A percentile compares a stretch with the other conserved stretches of the same genome.
These are phyloP conservation scores for Halictus ligatus DNA, from an alignment of 2,888 invertebrate species.

Conservation along the genomic window DNA sequence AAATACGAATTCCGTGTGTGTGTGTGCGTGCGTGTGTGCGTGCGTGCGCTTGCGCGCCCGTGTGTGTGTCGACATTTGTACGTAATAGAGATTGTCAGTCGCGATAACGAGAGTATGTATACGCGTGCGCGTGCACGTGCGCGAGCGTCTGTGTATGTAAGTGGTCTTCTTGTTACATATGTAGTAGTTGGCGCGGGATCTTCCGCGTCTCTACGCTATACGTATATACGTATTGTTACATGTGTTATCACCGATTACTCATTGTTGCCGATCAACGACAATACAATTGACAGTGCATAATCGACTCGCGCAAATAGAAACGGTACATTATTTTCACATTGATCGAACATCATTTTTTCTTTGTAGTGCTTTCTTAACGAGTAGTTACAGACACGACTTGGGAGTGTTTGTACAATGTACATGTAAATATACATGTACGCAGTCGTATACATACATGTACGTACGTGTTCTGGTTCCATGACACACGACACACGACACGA, in stretches of 20 bases:
- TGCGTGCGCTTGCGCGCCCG: too few relatives aligned
- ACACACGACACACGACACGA: not conserved
- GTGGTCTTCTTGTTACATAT: not conserved
- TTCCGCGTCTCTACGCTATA: not conserved
- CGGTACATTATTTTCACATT: not conserved
- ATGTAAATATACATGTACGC: not conserved
- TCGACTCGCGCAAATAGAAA: not conserved
- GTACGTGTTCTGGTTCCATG: not conserved
- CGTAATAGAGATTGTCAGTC: slow-evolving; percentile 64
- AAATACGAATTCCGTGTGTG: slow-evolving; percentile 2
- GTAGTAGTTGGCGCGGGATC: not conserved
- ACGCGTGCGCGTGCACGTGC: too few relatives aligned
- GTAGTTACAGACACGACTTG: not conserved
- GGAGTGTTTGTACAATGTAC: not conserved
- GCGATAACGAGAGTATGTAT: slow-evolving; percentile 45
- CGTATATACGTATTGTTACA: not conserved
- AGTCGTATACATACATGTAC: not conserved
- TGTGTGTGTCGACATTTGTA: slow-evolving; percentile 30
- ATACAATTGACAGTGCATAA: not conserved
- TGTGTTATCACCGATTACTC: not conserved
- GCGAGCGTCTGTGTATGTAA: not conserved
- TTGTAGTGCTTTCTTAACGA: not conserved
- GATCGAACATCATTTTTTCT: not conserved
- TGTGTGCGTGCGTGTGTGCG: too few relatives aligned
- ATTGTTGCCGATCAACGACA: not conserved